Percentiles rank a stretch among this genome's conserved stretches.
phyloP scores from a whole-genome alignment of 2,888 invertebrate species.

The Hirtodrosophila alboralis region DNA sequence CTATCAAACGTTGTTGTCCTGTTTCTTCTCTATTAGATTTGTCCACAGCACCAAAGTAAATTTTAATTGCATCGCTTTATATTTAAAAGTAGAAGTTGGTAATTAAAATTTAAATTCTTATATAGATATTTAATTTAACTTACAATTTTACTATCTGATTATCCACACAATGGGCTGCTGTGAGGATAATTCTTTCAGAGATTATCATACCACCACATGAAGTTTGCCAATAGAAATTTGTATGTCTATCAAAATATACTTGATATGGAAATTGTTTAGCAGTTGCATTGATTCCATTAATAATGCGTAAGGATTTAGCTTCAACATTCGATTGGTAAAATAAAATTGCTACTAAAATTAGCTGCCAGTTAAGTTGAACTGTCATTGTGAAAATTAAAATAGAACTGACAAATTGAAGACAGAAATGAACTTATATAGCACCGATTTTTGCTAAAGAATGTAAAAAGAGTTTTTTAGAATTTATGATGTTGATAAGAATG shows the following conservation, averaged over 20 bases:
- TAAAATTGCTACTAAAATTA: neutral
- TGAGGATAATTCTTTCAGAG: constrained; percentile 13
- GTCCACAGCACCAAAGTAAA: constrained; percentile 19
- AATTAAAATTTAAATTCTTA: too few relatives aligned
- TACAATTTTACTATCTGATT: neutral
- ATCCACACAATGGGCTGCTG: constrained; percentile 28
- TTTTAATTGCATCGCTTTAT: neutral
- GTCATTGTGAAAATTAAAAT: neutral
- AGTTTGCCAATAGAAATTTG: neutral
- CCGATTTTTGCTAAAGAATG: too few relatives aligned
- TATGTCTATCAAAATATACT: neutral
- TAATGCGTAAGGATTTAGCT: constrained; percentile 3
- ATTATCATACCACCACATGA: constrained; percentile 22
- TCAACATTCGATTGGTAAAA: neutral
- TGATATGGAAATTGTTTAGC: constrained; percentile 24
- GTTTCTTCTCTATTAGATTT: neutral
- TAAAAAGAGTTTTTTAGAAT: too few relatives aligned
- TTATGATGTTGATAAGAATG: too few relatives aligned
- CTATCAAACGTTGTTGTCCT: constrained; percentile 17
- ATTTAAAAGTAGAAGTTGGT: too few relatives aligned
- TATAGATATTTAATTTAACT: neutral
- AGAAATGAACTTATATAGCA: neutral
- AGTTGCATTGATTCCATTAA: constrained; percentile 13
- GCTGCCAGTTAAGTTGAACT: neutral
- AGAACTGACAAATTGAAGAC: neutral